phyloP scores from a whole-genome alignment of 2,888 invertebrate genomes.

The Unio pictorum region DNA sequence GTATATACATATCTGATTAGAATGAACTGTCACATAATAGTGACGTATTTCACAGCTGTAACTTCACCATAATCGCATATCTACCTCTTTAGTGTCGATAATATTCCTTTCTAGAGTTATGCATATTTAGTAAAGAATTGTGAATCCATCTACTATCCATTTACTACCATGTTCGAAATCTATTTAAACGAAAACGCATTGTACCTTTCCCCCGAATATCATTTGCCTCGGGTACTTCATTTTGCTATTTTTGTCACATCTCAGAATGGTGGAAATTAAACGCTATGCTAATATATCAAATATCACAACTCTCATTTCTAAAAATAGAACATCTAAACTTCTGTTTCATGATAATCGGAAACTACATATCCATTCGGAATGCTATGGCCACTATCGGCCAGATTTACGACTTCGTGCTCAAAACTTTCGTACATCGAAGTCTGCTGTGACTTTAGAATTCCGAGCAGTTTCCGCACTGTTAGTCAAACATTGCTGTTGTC shows the following conservation, averaged over 20 bases:
- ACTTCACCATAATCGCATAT: too few species aligned
- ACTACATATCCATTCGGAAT: conserved; percentile 34
- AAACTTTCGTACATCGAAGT: conserved; percentile 43
- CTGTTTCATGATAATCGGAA: conserved; percentile 32
- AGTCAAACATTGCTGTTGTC: conserved; percentile 68
- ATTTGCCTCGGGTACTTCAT: too few species aligned
- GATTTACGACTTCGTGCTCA: conserved; percentile 30
- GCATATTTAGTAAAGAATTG: neutral
- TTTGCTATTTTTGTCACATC: neutral
- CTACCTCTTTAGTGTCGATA: too few species aligned
- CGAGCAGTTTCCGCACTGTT: conserved; percentile 58
- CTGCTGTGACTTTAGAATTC: conserved; percentile 56
- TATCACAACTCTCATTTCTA: too few species aligned
- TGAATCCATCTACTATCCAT: conserved; percentile 1
- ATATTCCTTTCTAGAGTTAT: neutral
- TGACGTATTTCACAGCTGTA: too few species aligned
- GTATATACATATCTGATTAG: too few species aligned
- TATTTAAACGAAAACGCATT: too few species aligned
- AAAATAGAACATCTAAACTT: conserved; percentile 18
- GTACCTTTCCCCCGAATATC: too few species aligned
- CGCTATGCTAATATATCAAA: neutral
- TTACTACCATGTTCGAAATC: neutral
- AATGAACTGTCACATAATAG: too few species aligned
- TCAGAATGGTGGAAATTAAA: neutral
- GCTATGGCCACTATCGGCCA: conserved; percentile 27